Evolutionary conservation across 1,140 invertebrate genomes (phyloP).

Genomic region (Drosophila lowei): DNA sequence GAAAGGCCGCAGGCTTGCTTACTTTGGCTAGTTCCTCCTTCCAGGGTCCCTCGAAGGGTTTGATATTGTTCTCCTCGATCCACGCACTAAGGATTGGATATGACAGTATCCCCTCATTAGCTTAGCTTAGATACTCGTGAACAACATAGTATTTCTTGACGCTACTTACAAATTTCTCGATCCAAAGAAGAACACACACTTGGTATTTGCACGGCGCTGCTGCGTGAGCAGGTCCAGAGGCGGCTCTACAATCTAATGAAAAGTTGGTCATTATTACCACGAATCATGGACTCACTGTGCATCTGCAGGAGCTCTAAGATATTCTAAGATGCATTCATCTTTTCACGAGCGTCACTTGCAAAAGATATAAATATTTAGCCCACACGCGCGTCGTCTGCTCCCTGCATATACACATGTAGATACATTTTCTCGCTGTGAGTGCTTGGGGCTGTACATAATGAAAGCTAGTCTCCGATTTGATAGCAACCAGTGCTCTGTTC

Average conservation of each 20-base stretch:
- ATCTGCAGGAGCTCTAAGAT: not conserved
- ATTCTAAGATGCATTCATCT: not conserved
- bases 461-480: conserved; percentile 28
- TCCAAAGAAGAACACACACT: conserved; percentile 97
- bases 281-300: not conserved
- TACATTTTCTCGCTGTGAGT: no score
- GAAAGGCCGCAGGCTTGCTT: conserved; percentile 91
- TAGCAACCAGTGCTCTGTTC: conserved; percentile 22
- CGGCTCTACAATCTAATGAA: conserved; percentile 87
- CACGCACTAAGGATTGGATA: conserved; percentile 88
- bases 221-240: conserved; percentile 87
- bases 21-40: conserved; percentile 91
- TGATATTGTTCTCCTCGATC: conserved; percentile 94
- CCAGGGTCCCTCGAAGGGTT: conserved; percentile 90
- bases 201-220: conserved; percentile 86
- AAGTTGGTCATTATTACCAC: not conserved
- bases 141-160: not conserved
- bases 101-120: not conserved
- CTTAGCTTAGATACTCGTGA: no score
- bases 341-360: not conserved
- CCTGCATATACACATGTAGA: not conserved
- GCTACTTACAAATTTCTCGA: conserved; percentile 95
- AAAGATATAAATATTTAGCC: not conserved
- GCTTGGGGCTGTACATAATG: conserved; percentile 27
- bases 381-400: not conserved